Evolutionary conservation across 1,140 invertebrate genomes (phyloP), one percentile per base, ranked within the genome.

Genomic region (Listronotus bonariensis): DNA sequence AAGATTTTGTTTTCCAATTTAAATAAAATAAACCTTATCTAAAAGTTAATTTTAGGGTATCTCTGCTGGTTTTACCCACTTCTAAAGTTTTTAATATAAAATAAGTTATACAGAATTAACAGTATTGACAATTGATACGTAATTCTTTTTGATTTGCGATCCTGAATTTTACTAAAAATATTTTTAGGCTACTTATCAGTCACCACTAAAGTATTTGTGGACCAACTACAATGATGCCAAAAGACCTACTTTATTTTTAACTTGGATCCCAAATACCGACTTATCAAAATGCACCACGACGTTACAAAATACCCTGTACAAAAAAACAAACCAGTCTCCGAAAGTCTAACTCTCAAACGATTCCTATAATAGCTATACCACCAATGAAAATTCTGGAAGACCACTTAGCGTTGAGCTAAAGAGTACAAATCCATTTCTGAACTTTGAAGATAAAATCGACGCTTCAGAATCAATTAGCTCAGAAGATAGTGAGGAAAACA

Each of bases 191-290:
- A 97, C 75, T 81, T 97, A 68, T 93, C 92, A 6, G 86, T 97
- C 6, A 89, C 88, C 14, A 92, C 86, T 65, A 94, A 86, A 75
- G 84, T 86, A 34, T 88, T 88, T 71, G 82, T 86, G 6, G 83
- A 89, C 71, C 88, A 90, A 71, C n/a, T 88, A 90, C 64, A 87
- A 86, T 70, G 84, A 86, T 57, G 83, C 85, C 0, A 87, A 86
- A 68, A 82, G 89, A 46, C 91, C 92, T 0, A 96, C 93, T 0
- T 77, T 97, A 0, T 88, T 95, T 63, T 83, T 97, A 0, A 95
- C 92, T 53, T 97, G 95, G 95, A 95, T 97, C 69, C 95, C 95
- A 0, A 97, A 97, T 77, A 87, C 87, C 3, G 92, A 92, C 0
- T 78, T 97, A n/a, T 86, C 89, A 57, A 94, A 90, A 78, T 92